phyloP scores from a whole-genome alignment of 1,140 invertebrate species.

The Metaphire vulgaris region DNA sequence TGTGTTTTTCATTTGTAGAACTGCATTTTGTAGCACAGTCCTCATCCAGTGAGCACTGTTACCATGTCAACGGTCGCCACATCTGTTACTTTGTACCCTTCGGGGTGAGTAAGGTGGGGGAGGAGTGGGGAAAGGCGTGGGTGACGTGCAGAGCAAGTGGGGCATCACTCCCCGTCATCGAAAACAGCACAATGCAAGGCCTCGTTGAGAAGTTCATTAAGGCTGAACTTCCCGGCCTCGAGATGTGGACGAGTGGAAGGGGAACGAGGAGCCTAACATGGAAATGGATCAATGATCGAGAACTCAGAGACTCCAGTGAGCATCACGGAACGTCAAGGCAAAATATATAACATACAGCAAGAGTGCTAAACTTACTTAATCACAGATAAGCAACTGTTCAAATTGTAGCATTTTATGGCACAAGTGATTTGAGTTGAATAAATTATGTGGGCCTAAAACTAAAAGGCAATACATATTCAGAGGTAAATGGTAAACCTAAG shows the following conservation, averaged over 20 bases:
- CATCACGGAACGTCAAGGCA: no score
- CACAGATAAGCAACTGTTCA: no score
- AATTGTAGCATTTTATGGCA: no score
- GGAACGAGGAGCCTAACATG: background rate
- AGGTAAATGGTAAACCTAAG: no score
- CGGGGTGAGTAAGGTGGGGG: background rate
- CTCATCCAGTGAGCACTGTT: background rate
- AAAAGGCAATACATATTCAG: no score
- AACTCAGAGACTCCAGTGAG: no score
- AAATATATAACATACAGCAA: no score
- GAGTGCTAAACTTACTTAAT: no score
- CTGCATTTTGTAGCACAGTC: background rate
- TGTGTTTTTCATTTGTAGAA: no score
- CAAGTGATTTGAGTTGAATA: no score
- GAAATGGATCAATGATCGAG: background rate
- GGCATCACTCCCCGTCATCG: background rate
- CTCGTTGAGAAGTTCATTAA: background rate
- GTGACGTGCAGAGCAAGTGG: background rate
- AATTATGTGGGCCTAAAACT: no score
- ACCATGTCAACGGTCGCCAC: background rate
- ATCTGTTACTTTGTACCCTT: background rate
- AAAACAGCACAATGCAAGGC: background rate
- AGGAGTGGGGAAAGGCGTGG: background rate
- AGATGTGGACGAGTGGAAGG: background rate
- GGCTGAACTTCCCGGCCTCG: background rate